phyloP scores from a whole-genome alignment of 2,113 vertebrate genomes.

The Bothrops jararaca region DNA sequence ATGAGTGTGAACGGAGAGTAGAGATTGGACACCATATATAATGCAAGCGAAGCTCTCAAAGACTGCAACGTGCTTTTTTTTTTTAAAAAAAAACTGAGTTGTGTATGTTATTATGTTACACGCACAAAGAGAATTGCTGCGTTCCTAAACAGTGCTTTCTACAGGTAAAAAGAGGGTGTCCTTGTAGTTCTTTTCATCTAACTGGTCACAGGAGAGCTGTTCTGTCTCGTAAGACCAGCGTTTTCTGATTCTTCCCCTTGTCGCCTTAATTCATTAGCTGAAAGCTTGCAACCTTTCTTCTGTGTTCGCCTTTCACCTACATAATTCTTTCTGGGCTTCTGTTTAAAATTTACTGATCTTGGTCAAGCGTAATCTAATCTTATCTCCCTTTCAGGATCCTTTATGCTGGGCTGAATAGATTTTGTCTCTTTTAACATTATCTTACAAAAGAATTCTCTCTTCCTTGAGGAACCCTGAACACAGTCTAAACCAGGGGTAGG shows the following conservation, averaged over 20 bases:
- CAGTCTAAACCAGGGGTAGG: too few relatives aligned
- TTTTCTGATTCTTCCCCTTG: background rate
- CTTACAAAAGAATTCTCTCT: background rate
- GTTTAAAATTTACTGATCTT: slow-evolving; percentile 7
- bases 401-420: background rate
- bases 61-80: background rate
- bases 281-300: background rate
- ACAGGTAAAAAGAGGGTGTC: background rate
- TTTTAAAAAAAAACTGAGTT: background rate
- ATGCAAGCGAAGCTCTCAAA: background rate
- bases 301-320: background rate
- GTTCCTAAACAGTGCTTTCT: background rate
- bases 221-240: background rate
- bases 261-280: background rate
- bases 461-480: background rate
- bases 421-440: background rate
- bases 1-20: background rate
- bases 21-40: background rate
- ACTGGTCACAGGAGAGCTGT: background rate
- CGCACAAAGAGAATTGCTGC: background rate
- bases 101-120: background rate
- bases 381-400: background rate
- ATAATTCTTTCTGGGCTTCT: background rate
- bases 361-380: background rate
- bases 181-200: background rate